These are phyloP conservation scores for Machimus rusticus DNA, from an alignment of 2,888 invertebrate species.

Conservation along the genomic window DNA sequence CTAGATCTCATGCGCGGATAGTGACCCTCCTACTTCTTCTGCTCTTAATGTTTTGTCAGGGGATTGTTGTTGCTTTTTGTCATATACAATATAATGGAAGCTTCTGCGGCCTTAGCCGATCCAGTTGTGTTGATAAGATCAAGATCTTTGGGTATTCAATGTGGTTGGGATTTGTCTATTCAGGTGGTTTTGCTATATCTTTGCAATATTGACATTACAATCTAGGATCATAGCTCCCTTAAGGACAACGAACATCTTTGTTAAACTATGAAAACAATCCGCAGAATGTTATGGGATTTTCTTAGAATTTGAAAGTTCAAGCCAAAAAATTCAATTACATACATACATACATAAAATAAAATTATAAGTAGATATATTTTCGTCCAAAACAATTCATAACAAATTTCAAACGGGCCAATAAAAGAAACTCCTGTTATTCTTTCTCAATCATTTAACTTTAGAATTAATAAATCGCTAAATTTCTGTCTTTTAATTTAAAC, in stretches of 20 bases:
- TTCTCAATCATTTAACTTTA: too few relatives aligned
- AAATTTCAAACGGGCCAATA: too few relatives aligned
- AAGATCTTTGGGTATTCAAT: not conserved
- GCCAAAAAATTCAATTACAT: too few relatives aligned
- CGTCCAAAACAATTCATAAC: too few relatives aligned
- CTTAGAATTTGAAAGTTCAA: not conserved
- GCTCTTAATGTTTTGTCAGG: conserved; percentile 1
- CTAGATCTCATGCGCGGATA: conserved; percentile 28
- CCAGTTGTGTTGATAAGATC: conserved; percentile 23
- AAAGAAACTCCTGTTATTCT: too few relatives aligned
- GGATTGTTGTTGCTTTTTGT: not conserved
- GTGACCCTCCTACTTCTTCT: not conserved
- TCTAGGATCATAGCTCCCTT: not conserved
- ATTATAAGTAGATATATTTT: too few relatives aligned
- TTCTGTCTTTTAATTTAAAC: too few relatives aligned
- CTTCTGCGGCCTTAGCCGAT: not conserved
- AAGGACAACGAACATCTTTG: not conserved
- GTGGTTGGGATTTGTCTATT: conserved; percentile 6
- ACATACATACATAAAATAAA: too few relatives aligned
- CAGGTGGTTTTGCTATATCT: conserved; percentile 1
- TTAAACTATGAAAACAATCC: not conserved
- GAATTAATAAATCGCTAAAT: too few relatives aligned
- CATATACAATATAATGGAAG: conserved; percentile 28
- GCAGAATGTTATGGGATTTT: not conserved
- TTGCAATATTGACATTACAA: conserved; percentile 8